Base-by-base conservation (phyloP, 2,797 vertebrate genomes). In the Argya squamiceps region DNA sequence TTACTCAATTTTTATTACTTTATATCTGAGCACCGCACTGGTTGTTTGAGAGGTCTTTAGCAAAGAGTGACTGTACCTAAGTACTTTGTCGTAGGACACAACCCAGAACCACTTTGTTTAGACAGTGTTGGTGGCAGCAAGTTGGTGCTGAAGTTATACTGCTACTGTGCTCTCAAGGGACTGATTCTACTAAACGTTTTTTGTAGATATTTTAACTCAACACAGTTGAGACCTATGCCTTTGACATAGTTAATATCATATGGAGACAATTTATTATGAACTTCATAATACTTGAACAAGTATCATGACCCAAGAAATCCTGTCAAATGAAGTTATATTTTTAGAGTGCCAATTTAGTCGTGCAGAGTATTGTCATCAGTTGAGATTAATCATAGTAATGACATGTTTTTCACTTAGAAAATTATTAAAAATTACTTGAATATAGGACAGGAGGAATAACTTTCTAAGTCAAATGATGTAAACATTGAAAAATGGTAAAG, bases 341-440 rank as follows among this genome's bases (percentile, higher is more conserved):
- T 84, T 75, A 71, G 26, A 19, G 2, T 36, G 56, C 67, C 76
- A 93, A 90, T 94, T 93, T 83, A 92, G 24, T 89, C 94, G 43
- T 94, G 55, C 34, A 88, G 47, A 62, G 30, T 78, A 53, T 71
- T 96, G 88, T 94, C 87, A 91, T 83, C 60, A 76, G 67, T 44
- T 82, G 84, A 97, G 59, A 97, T 97, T 94, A 95, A 95, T 96
- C 84, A 93, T 37, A 85, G 56, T 77, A 95, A 96, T 84, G 36
- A 89, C 85, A 68, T 15, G 8, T 18, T 96, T 96, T 97, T 91
- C 93, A 68, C 64, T 78, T 62, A 93, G 65, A 93, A 90, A 19
- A 50, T 88, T 83, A 91, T 84, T 92, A 82, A 93, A 94, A 94
- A 94, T 79, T 95, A 89, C 84, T 92, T 87, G 5, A 93, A 84